Evolutionary conservation across 2,888 invertebrate genomes (phyloP), one percentile per base, ranked within the genome.

Genomic region (Schizotus pectinicornis): DNA sequence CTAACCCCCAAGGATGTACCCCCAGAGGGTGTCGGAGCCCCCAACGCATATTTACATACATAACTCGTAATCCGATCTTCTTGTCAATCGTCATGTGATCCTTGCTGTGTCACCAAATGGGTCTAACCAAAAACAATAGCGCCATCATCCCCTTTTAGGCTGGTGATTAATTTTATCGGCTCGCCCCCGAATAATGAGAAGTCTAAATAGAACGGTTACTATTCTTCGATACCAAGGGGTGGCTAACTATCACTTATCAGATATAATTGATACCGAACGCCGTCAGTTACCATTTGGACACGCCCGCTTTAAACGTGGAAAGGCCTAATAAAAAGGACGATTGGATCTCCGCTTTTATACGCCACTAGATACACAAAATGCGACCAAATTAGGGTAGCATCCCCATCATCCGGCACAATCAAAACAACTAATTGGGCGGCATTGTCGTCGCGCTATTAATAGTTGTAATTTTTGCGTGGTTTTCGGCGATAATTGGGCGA

Each of bases 1-100:
- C 69, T 59, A 64, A 52, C 69, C 74, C 75, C 73, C 64, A 61
- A 66, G 70, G 70, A 69, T 53, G 53, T 63, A 61, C 67, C 54
- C 67, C 69, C 70, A 63, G 67, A 54, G 67, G 67, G 66, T 59
- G 60, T 59, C 56, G 56, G 57, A 55, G 58, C 65, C 67, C 66
- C 59, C 62, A 67, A 68, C 62, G 68, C 67, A 66, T 72, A 75
- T 75, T 74, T 74, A 72, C 73, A 74, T 74, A 73, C 68, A 72
- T 73, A 72, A 72, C 69, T 67, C 61, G 74, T 73, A 74, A 75
- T 69, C 65, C 59, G 75, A 75, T 75, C 71, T 68, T 62, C 69
- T 69, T 70, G 68, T 67, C 65, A 59, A 63, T 45, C 62, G 62
- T 55, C 39, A 64, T 49, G 50, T 62, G 42, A 59, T 56, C 51